A percentile compares a stretch with the other conserved stretches of the same genome.
These are phyloP conservation scores for Dasypus novemcinctus DNA, from an alignment of 2,113 vertebrate species.

Conservation along the genomic window DNA sequence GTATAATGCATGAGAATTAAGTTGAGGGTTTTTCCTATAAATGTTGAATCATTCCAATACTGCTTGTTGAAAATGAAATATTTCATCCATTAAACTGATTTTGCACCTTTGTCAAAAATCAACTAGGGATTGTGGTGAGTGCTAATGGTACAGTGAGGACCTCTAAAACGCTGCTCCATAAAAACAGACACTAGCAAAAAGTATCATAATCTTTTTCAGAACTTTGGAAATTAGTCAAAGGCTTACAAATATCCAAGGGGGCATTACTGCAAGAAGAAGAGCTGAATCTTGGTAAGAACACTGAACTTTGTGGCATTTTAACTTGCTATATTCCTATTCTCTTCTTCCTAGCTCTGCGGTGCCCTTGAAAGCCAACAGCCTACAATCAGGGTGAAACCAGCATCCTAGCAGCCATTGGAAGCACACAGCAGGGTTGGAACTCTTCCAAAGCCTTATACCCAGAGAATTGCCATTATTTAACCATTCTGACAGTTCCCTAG, in stretches of 20 bases:
- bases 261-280: neutral
- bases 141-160: neutral
- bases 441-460: neutral
- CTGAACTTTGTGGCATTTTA: neutral
- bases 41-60: neutral
- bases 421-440: neutral
- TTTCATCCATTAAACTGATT: neutral
- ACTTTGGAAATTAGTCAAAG: neutral
- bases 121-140: neutral
- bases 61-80: neutral
- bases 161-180: neutral
- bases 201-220: neutral
- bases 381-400: neutral
- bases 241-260: neutral
- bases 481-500: neutral
- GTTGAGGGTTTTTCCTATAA: neutral
- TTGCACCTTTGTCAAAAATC: neutral
- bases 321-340: neutral
- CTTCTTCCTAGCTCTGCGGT: neutral
- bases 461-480: neutral
- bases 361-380: neutral
- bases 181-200: neutral
- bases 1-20: neutral
- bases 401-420: neutral
- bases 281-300: neutral